Evolutionary conservation across 2,888 invertebrate species (phyloP), one percentile per base, ranked within the genome.

Genomic region (Microctonus aethiopoides): DNA sequence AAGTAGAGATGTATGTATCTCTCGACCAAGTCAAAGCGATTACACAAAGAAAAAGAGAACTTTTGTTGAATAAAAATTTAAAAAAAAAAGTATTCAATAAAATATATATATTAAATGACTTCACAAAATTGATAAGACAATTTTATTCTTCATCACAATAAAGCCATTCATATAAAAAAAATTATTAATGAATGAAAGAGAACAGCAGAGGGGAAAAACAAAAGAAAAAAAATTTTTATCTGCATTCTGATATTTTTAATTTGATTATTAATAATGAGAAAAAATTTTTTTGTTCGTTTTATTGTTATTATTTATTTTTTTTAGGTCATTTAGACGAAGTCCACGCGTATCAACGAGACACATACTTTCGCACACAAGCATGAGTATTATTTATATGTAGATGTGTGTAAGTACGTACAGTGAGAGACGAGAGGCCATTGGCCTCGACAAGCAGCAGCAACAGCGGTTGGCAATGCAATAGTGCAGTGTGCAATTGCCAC

Each of bases 401-500:
- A 29, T 16, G 51, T 36, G 68, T 4, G 68, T 61, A 57, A 20
- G 56, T 46, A 16, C n/a, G 41, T 54, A 22, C 20, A 60, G 24
- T 51, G 61, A 41, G 56, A 68, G 56, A 41, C 68, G 52, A 73
- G 77, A 79, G 80, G 81, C 76, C 81, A 77, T 77, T 80, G 79
- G 77, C 81, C 80, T 74, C 67, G 24, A 46, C 39, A 36, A 36
- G 61, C 66, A 68, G 67, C 69, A 60, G 54, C 41, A 56, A 7
- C 51, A 62, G 61, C 63, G 57, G 46, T 68, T 71, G 70, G 54
- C 76, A 75, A 74, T 77, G 77, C 79, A 78, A 80, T 81, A 79
- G 79, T 80, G 81, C 80, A 79, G 81, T 80, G 82, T 80, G 81
- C 81, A 81, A 80, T 74, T 71, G 74, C 74, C 71, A 70, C 26